phyloP scores from a whole-genome alignment of 37 sponge, comb jelly and placozoan genomes.

The Petrosia ficiformis region DNA sequence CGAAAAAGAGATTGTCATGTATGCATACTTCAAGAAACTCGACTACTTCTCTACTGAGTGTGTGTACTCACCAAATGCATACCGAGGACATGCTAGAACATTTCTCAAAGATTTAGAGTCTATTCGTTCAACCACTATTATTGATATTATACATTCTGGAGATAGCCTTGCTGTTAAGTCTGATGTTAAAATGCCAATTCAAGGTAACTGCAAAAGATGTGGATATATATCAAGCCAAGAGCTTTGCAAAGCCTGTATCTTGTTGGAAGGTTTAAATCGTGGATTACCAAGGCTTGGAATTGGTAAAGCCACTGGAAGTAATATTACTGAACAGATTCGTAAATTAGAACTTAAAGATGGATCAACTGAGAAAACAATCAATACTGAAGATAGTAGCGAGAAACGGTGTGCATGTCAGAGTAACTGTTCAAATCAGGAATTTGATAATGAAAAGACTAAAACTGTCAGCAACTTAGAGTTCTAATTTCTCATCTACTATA shows the following conservation, averaged over 20 bases:
- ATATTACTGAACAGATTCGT: conserved; percentile 37
- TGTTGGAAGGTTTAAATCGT: conserved; percentile 90
- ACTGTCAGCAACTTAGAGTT: too few species aligned
- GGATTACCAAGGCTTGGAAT: conserved; percentile 91
- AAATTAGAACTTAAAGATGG: conserved; percentile 30
- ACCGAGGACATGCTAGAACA: conserved; percentile 89
- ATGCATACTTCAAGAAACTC: conserved; percentile 95
- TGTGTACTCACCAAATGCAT: conserved; percentile 97
- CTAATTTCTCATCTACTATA: too few species aligned
- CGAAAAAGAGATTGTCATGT: conserved; percentile 99
- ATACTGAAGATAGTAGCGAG: too few species aligned
- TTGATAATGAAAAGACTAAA: too few species aligned
- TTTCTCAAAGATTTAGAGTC: conserved; percentile 93
- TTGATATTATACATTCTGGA: conserved; percentile 94
- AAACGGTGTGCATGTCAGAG: too few species aligned
- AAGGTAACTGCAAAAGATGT: conserved; percentile 76
- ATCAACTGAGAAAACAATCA: too few species aligned
- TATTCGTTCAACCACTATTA: conserved; percentile 78
- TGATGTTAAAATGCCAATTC: conserved; percentile 90
- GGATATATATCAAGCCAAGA: conserved; percentile 95
- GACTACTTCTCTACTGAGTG: conserved; percentile 99
- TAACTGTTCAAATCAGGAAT: too few species aligned
- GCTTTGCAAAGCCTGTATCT: conserved; percentile 96
- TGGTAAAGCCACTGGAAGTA: conserved; percentile 71
- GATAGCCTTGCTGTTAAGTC: conserved; percentile 76